These are phyloP conservation scores for Nibea coibor DNA, from an alignment of 2,113 vertebrate species.

Conservation along the genomic window DNA sequence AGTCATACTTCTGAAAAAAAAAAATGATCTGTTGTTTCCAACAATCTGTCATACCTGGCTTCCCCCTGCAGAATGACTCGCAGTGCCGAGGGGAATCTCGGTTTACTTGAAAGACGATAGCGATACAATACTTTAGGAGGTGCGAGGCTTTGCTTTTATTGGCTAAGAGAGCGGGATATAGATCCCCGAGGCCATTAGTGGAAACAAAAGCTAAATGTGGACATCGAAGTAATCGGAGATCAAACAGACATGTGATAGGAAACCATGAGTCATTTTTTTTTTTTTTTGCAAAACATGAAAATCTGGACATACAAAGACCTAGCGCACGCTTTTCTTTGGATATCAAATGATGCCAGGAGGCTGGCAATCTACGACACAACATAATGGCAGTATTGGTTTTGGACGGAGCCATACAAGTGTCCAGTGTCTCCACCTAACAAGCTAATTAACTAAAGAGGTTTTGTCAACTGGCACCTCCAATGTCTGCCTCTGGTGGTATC, in stretches of 20 bases:
- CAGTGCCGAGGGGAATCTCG: slow-evolving; percentile 56
- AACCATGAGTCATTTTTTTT: slow-evolving; percentile 19
- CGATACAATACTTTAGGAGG: slow-evolving; percentile 46
- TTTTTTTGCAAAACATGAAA: background rate
- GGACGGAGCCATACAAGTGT: slow-evolving; percentile 53
- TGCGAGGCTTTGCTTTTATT: slow-evolving; percentile 37
- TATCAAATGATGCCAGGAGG: slow-evolving; percentile 21
- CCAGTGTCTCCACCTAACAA: slow-evolving; percentile 68
- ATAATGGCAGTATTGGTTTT: slow-evolving; percentile 65
- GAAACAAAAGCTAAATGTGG: slow-evolving; percentile 62
- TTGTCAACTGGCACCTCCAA: slow-evolving; percentile 70
- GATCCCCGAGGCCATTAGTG: slow-evolving; percentile 67
- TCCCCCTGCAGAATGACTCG: slow-evolving; percentile 4
- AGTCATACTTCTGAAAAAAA: background rate
- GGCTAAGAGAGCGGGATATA: slow-evolving; percentile 47
- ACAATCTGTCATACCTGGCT: slow-evolving; percentile 19
- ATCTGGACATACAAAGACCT: background rate
- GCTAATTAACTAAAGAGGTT: slow-evolving; percentile 77
- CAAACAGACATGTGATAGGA: slow-evolving; percentile 50
- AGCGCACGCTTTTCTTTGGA: slow-evolving; percentile 31
- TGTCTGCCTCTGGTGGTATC: slow-evolving; percentile 53
- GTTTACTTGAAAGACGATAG: slow-evolving; percentile 64
- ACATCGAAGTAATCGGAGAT: slow-evolving; percentile 60
- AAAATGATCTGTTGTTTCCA: background rate
- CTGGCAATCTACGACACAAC: slow-evolving; percentile 35